Evolutionary conservation across 64 coral and sea anemone species (phyloP), one percentile per base, ranked within the genome.

Genomic region (Actinia tenebrosa): DNA sequence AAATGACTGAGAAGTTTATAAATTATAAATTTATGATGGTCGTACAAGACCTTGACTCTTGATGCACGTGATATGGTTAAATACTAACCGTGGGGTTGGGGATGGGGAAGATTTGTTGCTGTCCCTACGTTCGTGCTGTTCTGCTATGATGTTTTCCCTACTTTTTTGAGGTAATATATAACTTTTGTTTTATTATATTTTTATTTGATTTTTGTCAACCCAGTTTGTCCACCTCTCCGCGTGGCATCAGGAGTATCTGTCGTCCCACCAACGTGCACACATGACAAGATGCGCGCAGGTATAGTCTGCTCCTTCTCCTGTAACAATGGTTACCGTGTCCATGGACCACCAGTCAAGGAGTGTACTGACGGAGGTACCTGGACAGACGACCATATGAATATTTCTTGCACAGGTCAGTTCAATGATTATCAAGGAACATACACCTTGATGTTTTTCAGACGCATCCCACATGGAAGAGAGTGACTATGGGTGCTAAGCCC

Each of bases 331-430:
- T 87, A 89, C 46, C 88, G 52, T 52, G 82, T 89, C 7, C 86
- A 56, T 56, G 94, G 94, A 6, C 94, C 94, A 15, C 84, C 91
- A 5, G 30, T 85, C 11, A 96, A 96, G 59, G 82, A 84, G 16
- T 96, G 94, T 45, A 82, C 87, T 45, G 60, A 87, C 4, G 60
- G 80, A 16, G 94, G 94, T 37, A 79, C 84, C 26, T 96, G 94
- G 94, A 92, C 94, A 9, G 88, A 95, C 43, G 61, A 17, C 1
- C 64, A 62, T 78, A 61, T 84, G 42, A 59, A 82, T 64, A 77
- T 92, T 79, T 78, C 79, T 42, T 95, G 94, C 30, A 91, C 61
- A 87, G 90, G 90, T 91, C 7, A 88, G 42, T 81, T 37, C 30
- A 37, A 37, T 37, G 30, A 37, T 37, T 37, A 1, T 37, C 30